Conservation (phyloP, 1,140 invertebrate genomes). For the Caenorhabditis latens region DNA sequence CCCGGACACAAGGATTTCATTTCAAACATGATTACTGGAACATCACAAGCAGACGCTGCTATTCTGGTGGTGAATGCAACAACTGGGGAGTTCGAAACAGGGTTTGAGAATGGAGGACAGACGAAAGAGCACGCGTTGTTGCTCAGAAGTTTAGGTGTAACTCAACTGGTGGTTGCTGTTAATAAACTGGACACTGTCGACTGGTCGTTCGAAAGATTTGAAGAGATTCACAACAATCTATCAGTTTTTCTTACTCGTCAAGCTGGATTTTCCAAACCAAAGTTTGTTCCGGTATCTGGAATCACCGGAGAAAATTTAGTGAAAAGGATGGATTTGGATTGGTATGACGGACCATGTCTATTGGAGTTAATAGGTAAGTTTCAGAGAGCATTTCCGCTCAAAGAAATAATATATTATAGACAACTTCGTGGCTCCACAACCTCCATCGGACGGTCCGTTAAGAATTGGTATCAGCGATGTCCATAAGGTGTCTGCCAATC, state of each 20-base stretch:
- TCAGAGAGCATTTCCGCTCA: not conserved
- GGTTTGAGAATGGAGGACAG: conserved; percentile 96
- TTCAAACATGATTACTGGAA: conserved; percentile 97
- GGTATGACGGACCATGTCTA: conserved; percentile 89
- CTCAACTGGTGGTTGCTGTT: conserved; percentile 83
- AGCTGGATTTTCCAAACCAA: conserved; percentile 84
- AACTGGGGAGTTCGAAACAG: conserved; percentile 96
- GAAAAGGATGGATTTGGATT: conserved; percentile 84
- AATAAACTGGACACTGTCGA: conserved; percentile 81
- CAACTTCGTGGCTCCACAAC: conserved; percentile 83
- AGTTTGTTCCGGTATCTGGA: conserved; percentile 94
- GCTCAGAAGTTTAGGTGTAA: conserved; percentile 90
- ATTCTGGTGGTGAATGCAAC: conserved; percentile 93
- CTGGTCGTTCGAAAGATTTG: conserved; percentile 83
- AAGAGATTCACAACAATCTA: conserved; percentile 88
- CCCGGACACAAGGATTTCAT: conserved; percentile 97
- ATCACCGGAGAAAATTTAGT: conserved; percentile 91
- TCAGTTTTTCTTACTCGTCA: conserved; percentile 80
- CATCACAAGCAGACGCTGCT: conserved; percentile 95
- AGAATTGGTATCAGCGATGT: conserved; percentile 93
- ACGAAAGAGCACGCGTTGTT: conserved; percentile 96
- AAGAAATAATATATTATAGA: conserved; percentile 64
- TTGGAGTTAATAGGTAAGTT: conserved; percentile 85
- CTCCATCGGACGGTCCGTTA: conserved; percentile 89
- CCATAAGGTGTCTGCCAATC: conserved; percentile 86